Percentiles rank a stretch among this genome's conserved stretches.
Conservation (phyloP, 2,113 vertebrate species). For the Brienomyrus brachyistius region DNA sequence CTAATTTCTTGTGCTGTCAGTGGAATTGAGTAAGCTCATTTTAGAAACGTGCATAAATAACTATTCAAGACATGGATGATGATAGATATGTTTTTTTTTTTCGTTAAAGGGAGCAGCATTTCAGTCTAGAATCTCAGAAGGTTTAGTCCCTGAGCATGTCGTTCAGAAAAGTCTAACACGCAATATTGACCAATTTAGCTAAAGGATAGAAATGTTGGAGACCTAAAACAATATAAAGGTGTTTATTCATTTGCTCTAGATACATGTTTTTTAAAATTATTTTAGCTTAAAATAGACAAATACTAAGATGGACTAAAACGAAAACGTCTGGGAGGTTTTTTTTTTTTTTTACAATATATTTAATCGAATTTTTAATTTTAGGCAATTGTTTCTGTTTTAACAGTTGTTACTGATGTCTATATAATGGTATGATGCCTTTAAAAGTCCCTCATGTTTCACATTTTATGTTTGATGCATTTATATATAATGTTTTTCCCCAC, state of each 20-base stretch:
- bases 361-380: neutral
- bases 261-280: neutral
- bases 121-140: neutral
- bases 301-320: neutral
- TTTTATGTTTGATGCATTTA: neutral
- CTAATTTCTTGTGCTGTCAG: conserved; percentile 24
- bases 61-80: neutral
- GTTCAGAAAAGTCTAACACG: neutral
- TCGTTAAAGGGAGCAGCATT: neutral
- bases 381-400: neutral
- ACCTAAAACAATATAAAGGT: neutral
- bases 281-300: neutral
- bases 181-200: neutral
- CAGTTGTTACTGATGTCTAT: neutral
- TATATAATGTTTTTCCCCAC: neutral
- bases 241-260: neutral
- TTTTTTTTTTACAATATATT: neutral
- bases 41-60: neutral
- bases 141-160: neutral
- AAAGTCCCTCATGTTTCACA: neutral
- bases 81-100: neutral
- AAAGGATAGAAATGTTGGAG: neutral
- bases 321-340: neutral
- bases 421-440: neutral
- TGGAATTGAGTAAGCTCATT: conserved; percentile 6